Evolutionary conservation across 2,113 vertebrate species (phyloP), one percentile per base, ranked within the genome.

Genomic region (Mandrillus leucophaeus): DNA sequence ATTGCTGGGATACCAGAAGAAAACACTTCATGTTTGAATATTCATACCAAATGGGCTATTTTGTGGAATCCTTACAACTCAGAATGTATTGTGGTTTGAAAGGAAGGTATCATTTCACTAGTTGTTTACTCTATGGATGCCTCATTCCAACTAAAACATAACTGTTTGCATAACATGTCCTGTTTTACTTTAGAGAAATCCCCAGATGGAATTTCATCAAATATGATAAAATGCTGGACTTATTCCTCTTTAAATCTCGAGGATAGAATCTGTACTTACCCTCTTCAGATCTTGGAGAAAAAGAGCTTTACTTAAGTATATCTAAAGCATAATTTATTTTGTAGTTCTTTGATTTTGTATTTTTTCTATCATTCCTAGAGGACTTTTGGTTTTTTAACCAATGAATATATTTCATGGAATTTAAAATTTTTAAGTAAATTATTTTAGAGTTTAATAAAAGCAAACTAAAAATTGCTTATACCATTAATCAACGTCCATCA

Each of bases 201-300:
- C 45, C 93, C 89, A 97, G 14, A 6, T 96, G 88, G 78, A 88
- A 90, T 88, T 97, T 73, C 78, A 95, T 97, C 88, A 91, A 52
- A 68, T 2, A n/a, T 66, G 50, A 92, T 85, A 78, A 97, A 81
- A 61, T 78, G 64, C 80, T 79, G 50, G 68, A 27, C 59, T 57
- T 82, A 86, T 43, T 76, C 78, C 40, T 68, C 18, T 52, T 59
- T 95, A 55, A 55, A 55, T 55, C 52, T 64, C 13, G 27, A 64
- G 27, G 5, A 64, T 64, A 64, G 61, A 64, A 64, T 64, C 61
- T 64, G 61, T 64, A 64, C 61, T 64, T 64, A 30, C 66, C 80
- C 43, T 72, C 27, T 48, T 52, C 92, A 83, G 75, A 95, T 93
- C 64, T 78, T 80, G 18, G 30, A 59, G 38, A n/a, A 94, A 92